Evolutionary conservation across 2,888 invertebrate species (phyloP).

Genomic region (Allygus modestus): DNA sequence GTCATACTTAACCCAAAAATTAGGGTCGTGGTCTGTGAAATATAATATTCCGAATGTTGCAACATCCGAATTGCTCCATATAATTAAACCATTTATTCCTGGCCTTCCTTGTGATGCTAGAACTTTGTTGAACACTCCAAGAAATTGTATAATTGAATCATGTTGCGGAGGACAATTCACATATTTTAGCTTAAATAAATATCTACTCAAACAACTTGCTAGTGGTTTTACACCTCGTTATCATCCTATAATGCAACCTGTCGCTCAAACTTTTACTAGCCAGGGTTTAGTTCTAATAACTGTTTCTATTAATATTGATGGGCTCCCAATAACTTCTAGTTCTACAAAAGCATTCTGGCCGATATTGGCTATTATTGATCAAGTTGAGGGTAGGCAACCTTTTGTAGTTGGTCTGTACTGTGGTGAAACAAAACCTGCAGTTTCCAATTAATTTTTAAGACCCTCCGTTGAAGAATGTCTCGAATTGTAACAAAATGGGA

Average conservation of each 20-base stretch:
- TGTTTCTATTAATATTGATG: conserved; percentile 45
- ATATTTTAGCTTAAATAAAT: conserved; percentile 22
- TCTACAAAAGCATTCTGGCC: conserved; percentile 36
- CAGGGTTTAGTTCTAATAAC: conserved; percentile 18
- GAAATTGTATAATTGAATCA: conserved; percentile 2
- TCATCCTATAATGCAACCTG: conserved; percentile 41
- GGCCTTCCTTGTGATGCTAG: conserved; percentile 37
- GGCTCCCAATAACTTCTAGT: conserved; percentile 3
- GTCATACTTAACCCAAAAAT: neutral
- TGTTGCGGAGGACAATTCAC: conserved; percentile 31
- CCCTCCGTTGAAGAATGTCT: conserved; percentile 45
- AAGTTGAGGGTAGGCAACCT: conserved; percentile 13
- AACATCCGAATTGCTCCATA: conserved; percentile 25
- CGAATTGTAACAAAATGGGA: conserved; percentile 27
- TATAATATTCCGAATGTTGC: conserved; percentile 22
- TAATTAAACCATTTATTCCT: conserved; percentile 31
- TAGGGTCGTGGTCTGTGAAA: conserved; percentile 27
- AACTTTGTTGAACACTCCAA: conserved; percentile 34
- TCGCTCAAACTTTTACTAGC: conserved; percentile 5
- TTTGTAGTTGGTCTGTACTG: conserved; percentile 19
- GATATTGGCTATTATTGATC: conserved; percentile 23
- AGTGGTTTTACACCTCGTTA: conserved; percentile 18
- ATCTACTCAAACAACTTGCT: conserved; percentile 9
- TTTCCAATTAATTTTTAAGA: conserved; percentile 23
- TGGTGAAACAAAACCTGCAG: conserved; percentile 28